Evolutionary conservation across 2,888 invertebrate genomes (phyloP), one percentile per base, ranked within the genome.

Genomic region (Megamerina dolium): DNA sequence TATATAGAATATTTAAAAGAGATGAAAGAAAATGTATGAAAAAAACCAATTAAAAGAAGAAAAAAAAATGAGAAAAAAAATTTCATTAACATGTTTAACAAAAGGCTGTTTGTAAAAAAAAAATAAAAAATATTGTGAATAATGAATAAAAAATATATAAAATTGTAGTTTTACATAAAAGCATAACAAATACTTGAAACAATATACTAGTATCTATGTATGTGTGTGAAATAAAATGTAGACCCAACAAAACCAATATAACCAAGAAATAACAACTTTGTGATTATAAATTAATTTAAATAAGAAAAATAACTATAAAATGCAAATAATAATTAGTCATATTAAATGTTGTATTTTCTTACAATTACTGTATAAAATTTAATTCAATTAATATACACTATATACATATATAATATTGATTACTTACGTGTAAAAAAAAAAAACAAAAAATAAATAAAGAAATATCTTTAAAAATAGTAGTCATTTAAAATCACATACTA

Each of bases 101-200:
- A 60, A 66, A 63, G 65, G 66, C 65, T 65, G 65, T 65, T 64
- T 61, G 63, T 66, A 64, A 60, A 64, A 63, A 61, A 62, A 60
- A 60, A 60, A 52, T 59, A 51, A 59, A 56, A 60, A 59, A 30
- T 61, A 48, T 55, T 59, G 54, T 61, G 50, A 46, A 43, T 27
- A 43, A 52, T 50, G 45, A 30, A 45, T 38, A 37, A 35, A 39
- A 46, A 33, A n/a, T n/a, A n/a, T n/a, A n/a, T n/a, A n/a, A n/a
- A n/a, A n/a, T n/a, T n/a, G n/a, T n/a, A n/a, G n/a, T n/a, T n/a
- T n/a, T n/a, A n/a, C n/a, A n/a, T n/a, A n/a, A n/a, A n/a, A n/a
- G n/a, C n/a, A n/a, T n/a, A n/a, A n/a, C n/a, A n/a, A n/a, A n/a
- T n/a, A n/a, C n/a, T n/a, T n/a, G n/a, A n/a, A n/a, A n/a, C n/a